These are phyloP conservation scores for Nomada fucata DNA, from an alignment of 2,888 invertebrate species.

Conservation along the genomic window DNA sequence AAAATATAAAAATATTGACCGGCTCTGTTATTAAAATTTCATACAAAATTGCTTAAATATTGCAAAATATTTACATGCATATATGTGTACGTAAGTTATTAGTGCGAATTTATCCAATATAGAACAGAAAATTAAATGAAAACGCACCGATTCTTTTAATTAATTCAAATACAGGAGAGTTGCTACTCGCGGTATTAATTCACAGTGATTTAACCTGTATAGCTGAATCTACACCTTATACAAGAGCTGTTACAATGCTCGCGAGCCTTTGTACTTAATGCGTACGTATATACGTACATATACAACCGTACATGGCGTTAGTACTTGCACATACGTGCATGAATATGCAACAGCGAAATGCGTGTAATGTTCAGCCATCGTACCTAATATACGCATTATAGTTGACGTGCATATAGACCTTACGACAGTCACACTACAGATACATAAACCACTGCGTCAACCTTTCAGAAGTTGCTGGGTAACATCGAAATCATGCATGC, in stretches of 20 bases:
- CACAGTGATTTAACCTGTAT: conserved; percentile 8
- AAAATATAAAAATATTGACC: neutral
- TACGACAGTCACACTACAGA: conserved; percentile 39
- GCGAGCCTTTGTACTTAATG: conserved; percentile 38
- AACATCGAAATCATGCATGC: conserved; percentile 9
- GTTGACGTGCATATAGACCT: conserved; percentile 49
- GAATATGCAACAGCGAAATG: conserved; percentile 60
- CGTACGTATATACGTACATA: neutral
- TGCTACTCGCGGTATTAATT: neutral
- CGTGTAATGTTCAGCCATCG: conserved; percentile 63
- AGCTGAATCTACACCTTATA: conserved; percentile 1
- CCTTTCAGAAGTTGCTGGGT: conserved; percentile 11
- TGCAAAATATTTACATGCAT: neutral
- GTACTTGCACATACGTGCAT: conserved; percentile 45
- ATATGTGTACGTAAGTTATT: neutral
- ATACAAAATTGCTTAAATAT: neutral
- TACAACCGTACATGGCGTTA: conserved; percentile 17
- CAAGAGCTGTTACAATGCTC: conserved; percentile 16
- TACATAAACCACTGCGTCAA: conserved; percentile 33
- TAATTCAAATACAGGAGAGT: neutral
- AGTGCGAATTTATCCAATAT: neutral
- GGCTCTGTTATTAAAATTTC: neutral
- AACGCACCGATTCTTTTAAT: neutral
- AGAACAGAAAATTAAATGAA: neutral
- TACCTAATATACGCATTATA: conserved; percentile 59